Evolutionary conservation across 2,113 vertebrate genomes (phyloP).

Genomic region (Harpagus bidentatus): DNA sequence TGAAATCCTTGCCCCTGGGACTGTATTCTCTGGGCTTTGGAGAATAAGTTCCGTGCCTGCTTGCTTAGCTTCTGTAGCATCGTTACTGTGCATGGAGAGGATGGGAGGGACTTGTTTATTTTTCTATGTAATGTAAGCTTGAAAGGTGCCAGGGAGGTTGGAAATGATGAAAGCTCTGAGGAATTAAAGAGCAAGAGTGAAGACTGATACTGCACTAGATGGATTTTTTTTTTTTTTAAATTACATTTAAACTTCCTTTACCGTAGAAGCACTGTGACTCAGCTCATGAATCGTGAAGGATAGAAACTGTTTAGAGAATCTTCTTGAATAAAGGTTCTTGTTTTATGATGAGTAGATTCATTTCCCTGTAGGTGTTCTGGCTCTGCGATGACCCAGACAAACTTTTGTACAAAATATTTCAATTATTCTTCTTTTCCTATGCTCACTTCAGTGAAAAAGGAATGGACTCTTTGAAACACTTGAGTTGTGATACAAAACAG

Average conservation of each 20-base stretch:
- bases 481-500: not conserved
- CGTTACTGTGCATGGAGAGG: not conserved
- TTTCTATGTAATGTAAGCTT: not conserved
- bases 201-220: not conserved
- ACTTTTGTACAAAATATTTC: not conserved
- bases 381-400: not conserved
- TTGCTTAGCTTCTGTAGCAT: not conserved
- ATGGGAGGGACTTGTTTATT: not conserved
- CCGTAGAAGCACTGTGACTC: not conserved
- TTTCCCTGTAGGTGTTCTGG: not conserved
- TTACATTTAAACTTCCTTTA: not conserved
- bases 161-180: not conserved
- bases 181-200: not conserved
- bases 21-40: not conserved
- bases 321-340: not conserved
- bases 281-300: not conserved
- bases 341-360: not conserved
- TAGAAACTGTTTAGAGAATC: not conserved
- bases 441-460: not conserved
- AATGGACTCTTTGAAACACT: not conserved
- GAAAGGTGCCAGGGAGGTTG: not conserved
- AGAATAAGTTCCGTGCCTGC: not conserved
- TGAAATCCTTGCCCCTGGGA: not conserved
- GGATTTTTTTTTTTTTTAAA: not conserved
- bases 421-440: not conserved